phyloP scores from a whole-genome alignment of 2,797 vertebrate genomes.

The Sebastes taczanowskii region DNA sequence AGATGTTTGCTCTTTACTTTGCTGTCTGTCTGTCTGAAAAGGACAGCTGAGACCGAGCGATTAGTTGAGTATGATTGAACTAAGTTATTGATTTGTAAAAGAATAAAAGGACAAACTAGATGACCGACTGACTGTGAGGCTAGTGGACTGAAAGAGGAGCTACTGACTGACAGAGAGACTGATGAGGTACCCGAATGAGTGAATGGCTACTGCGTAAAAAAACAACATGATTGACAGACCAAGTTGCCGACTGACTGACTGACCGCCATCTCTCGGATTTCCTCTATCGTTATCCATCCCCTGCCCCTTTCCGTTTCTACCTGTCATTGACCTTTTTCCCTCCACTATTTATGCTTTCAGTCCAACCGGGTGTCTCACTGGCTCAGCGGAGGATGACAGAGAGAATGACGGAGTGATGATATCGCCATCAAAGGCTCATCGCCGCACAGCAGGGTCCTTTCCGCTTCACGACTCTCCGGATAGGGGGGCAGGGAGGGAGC shows the following conservation, averaged over 20 bases:
- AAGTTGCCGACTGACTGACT: conserved; percentile 12
- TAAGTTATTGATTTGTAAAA: neutral
- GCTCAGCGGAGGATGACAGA: conserved; percentile 43
- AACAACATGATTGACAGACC: conserved; percentile 44
- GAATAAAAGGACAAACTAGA: neutral
- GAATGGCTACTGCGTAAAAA: conserved; percentile 41
- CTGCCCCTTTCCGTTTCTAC: conserved; percentile 5
- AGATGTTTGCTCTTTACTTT: conserved; percentile 33
- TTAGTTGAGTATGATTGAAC: neutral
- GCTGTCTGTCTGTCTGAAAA: neutral
- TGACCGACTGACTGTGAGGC: neutral
- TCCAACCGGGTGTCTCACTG: conserved; percentile 12
- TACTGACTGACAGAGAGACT: conserved; percentile 37
- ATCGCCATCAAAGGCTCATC: conserved; percentile 48
- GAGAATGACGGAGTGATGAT: conserved; percentile 50
- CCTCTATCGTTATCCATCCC: conserved; percentile 5
- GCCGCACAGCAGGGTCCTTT: conserved; percentile 48
- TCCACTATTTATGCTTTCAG: conserved; percentile 37
- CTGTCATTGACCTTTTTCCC: conserved; percentile 45
- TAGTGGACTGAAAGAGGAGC: conserved; percentile 17
- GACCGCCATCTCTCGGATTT: conserved; percentile 23
- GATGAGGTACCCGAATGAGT: conserved; percentile 18
- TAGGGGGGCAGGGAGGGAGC: conserved; percentile 25
- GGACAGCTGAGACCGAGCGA: conserved; percentile 1
- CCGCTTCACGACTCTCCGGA: conserved; percentile 37